Percentiles rank a stretch among this genome's conserved stretches.
Evolutionary conservation across 2,113 vertebrate species (phyloP).

Genomic region (Albula glossodonta): DNA sequence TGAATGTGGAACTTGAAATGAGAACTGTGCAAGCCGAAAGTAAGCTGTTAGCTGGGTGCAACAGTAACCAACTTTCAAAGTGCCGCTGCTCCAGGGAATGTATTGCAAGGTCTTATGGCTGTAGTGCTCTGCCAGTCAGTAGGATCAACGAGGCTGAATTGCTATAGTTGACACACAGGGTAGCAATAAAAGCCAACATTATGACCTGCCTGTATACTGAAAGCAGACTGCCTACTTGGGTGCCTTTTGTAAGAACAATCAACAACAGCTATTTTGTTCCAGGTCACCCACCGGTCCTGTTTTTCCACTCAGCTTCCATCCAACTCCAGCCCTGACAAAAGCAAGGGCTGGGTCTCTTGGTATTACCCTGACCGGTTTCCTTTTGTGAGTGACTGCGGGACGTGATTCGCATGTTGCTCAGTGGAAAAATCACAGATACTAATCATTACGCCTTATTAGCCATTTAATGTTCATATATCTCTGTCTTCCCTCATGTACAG

Average conservation of each 20-base stretch:
- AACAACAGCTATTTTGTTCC: not conserved
- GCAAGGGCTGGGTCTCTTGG: not conserved
- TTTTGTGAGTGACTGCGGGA: not conserved
- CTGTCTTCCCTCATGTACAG: not conserved
- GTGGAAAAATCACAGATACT: not conserved
- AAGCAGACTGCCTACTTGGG: not conserved
- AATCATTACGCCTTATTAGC: not conserved
- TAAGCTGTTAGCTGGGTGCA: not conserved
- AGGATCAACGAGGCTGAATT: not conserved
- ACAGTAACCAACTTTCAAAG: not conserved
- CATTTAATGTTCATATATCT: not conserved
- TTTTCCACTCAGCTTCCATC: not conserved
- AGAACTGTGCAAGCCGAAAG: not conserved
- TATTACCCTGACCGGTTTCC: not conserved
- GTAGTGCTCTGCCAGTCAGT: not conserved
- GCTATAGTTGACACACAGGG: not conserved
- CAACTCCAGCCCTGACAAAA: not conserved
- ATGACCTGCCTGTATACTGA: not conserved
- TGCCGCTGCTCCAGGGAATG: not conserved
- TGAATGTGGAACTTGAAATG: not conserved
- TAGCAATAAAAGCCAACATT: not conserved
- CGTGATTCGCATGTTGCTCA: not conserved
- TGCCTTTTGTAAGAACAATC: not conserved
- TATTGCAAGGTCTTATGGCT: not conserved
- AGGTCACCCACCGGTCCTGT: not conserved